A percentile compares a stretch with the other conserved stretches of the same genome.
Conservation (phyloP, 2,888 invertebrate genomes). For the Labia minor region DNA sequence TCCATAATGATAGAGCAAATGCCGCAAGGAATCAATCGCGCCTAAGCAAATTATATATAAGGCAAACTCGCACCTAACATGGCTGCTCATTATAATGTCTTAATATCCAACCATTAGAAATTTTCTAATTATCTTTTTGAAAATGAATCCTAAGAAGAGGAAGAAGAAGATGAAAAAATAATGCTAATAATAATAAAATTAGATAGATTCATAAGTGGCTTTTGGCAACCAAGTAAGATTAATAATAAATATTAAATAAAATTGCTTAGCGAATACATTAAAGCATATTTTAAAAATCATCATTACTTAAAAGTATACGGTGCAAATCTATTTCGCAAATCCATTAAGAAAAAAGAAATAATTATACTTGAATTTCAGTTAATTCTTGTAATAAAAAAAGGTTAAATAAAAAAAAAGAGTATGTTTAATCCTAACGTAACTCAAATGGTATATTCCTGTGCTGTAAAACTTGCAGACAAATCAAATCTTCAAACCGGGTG, state of each 20-base stretch:
- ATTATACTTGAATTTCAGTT: no score
- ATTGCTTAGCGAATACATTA: not conserved
- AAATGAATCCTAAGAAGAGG: not conserved
- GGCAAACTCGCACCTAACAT: not conserved
- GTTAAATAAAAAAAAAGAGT: no score
- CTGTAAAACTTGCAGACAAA: no score
- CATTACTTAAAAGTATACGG: no score
- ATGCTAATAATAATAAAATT: not conserved
- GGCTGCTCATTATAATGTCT: constrained; percentile 2
- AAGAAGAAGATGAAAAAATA: not conserved
- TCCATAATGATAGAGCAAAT: not conserved
- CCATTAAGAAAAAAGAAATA: no score
- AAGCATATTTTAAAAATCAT: no score
- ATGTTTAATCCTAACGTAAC: no score
- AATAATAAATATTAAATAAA: not conserved
- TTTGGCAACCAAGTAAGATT: not conserved
- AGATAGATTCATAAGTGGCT: not conserved
- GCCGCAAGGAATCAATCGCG: constrained; percentile 13
- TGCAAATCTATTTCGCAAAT: no score
- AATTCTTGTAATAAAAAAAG: no score
- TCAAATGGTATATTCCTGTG: no score
- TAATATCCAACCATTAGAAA: not conserved
- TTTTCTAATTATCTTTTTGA: not conserved
- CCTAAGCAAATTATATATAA: constrained; percentile 2
- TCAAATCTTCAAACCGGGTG: no score